Base-by-base conservation (phyloP, 1,140 invertebrate genomes). In the Lasioglossum baleicum region DNA sequence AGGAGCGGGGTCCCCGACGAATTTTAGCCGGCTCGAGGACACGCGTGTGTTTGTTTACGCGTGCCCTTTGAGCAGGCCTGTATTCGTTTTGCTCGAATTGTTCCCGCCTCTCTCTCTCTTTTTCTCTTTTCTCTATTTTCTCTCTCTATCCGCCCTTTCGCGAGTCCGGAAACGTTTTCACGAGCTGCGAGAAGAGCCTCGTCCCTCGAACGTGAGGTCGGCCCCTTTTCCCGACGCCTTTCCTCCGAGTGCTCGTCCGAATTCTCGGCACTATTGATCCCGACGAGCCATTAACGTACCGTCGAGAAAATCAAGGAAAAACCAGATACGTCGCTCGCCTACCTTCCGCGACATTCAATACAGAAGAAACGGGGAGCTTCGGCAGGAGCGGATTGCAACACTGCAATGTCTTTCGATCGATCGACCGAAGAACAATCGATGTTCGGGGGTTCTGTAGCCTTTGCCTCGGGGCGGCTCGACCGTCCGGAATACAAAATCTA, bases 231-330 rank as follows among this genome's bases (percentile, higher is more conserved):
- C 31, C 17, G 31, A 66, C 7, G 20, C 22, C n/a, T 20, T 17
- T 35, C 10, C 31, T 6, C 51, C 11, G 7, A 58, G n/a, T 22
- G 44, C 15, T 10, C 7, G 48, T 58, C 10, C 73, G 73, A 75
- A 75, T 75, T 35, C 65, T 35, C 13, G n/a, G 15, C 22, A 40
- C 17, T 75, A 75, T 75, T 11, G 74, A 75, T 75, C 61, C 22
- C 17, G 48, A 42, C 48, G n/a, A 40, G 22, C 63, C 63, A 35
- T 75, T 75, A 75, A 75, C 63, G 63, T 5, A 35, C 35, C 35
- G 15, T 6, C 48, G 31, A n/a, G 40, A 75, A 15, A 67, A 67
- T 7, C 31, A 6, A 35, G n/a, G 3, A 26, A 31, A 20, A 75
- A 3, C 4, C 20, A 40, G 15, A 44, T 13, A 2, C 7, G 8